Evolutionary conservation across 1,140 invertebrate species (phyloP), one percentile per base, ranked within the genome.

Genomic region (Popillia japonica): DNA sequence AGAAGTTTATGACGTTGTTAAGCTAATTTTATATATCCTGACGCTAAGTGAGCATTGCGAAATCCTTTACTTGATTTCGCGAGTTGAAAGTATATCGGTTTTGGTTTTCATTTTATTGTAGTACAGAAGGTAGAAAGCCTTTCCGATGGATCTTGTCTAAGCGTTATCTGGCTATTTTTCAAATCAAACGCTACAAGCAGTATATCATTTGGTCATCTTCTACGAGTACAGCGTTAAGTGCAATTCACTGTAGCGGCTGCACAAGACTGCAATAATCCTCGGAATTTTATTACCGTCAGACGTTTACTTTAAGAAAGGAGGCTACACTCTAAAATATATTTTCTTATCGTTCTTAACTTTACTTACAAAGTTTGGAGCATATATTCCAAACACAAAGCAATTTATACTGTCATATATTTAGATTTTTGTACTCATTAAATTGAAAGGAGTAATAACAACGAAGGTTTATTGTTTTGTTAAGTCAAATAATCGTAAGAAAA

Each of bases 211-310:
- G 40, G 23, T 2, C 40, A 27, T 40, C 23, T 14, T 6, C 20
- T 14, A 34, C 20, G 40, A 41, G 23, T 27, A 14, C 27, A 40
- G 72, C 20, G 34, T 34, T 73, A 73, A 73, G 72, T 73, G 72
- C 72, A 73, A 73, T 73, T 42, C 72, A 41, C 6, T 73, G 72
- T 73, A 73, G 72, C 68, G 23, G 20, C 72, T 40, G 40, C n/a
- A n/a, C 27, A 17, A 73, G 72, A 40, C 11, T 27, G 72, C 14
- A 73, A 73, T 73, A 73, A 73, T 73, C 27, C 72, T 6, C 7
- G 72, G 72, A 73, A 27, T 73, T 73, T 73, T 73, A 73, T 73
- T 73, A 41, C 72, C 40, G 23, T 17, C 23, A 40, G 27, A 73
- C 27, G 11, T 6, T 73, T 73, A 73, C 27, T n/a, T 40, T 42